Base-by-base conservation (phyloP, 2,888 invertebrate genomes). In the Cantharis rufa region DNA sequence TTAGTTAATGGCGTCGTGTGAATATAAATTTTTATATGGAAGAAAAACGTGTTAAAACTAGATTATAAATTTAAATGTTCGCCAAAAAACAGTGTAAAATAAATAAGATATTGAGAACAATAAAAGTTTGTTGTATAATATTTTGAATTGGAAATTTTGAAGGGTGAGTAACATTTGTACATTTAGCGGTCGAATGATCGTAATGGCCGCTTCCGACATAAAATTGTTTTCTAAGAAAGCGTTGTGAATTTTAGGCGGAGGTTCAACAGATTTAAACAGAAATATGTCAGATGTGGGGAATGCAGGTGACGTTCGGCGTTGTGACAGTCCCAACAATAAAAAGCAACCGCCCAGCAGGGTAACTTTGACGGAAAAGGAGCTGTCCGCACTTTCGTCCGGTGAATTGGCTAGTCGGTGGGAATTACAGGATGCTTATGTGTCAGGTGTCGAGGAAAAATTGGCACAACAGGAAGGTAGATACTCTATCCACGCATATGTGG, bases 391-490 rank as follows among this genome's bases (percentile, higher is more conserved):
- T 82, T 90, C 91, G 82, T 90, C 90, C 85, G 91, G 92, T 83
- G 92, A 93, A 84, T 91, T 94, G 87, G 90, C 91, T 84, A 90
- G 91, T 87, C 91, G 92, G 86, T 94, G 94, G 94, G 91, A 90
- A 88, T 91, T 91, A 88, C 94, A 94, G 91, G 94, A 94, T 89
- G 91, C 90, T 86, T 94, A 93, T 90, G 91, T 94, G 89, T 92
- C 93, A 87, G 90, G 91, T 86, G 91, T 94, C 88, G 94, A 94
- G 91, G 90, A 92, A 83, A 93, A 93, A 90, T 90, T 92, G 88
- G 90, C 92, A 89, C 91, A 91, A 90, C 92, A 93, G 92, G 94
- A 94, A 93, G 94, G 94, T 94, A 94, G 88, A 87, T 88, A 87
- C 82, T 82, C 81, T 82, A 84, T 87, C 90, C 86, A 86, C 87